Conservation (phyloP, 2,113 vertebrate genomes). For the Rhombomys opimus region DNA sequence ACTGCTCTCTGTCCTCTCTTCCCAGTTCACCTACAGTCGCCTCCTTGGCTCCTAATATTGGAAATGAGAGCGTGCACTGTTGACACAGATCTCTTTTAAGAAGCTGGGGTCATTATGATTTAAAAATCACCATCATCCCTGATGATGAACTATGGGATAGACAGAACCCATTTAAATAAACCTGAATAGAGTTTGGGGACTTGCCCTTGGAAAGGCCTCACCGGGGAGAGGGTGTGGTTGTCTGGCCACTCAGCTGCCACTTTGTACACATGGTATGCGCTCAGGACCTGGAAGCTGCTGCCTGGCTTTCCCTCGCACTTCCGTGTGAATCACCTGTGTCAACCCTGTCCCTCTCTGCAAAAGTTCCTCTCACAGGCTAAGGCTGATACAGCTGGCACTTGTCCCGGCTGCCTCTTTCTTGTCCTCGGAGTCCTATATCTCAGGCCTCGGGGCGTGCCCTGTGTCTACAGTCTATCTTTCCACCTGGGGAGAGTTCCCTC, state of each 20-base stretch:
- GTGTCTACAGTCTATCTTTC: no score
- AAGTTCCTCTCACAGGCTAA: not conserved
- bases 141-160: conserved; percentile 69
- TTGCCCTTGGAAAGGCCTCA: conserved; percentile 77
- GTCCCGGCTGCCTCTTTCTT: not conserved
- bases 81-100: not conserved
- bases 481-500: not conserved
- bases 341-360: not conserved
- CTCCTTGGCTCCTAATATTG: not conserved
- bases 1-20: not conserved
- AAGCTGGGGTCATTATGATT: not conserved
- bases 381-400: not conserved
- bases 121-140: not conserved
- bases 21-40: not conserved
- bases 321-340: not conserved
- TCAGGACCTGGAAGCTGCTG: conserved; percentile 71
- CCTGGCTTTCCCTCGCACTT: conserved; percentile 65
- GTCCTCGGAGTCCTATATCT: no score
- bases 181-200: conserved; percentile 56
- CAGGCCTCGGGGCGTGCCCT: no score
- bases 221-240: conserved; percentile 76
- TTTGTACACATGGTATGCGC: conserved; percentile 66
- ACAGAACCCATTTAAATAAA: conserved; percentile 29
- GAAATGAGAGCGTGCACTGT: not conserved
- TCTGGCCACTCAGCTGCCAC: conserved; percentile 75